Evolutionary conservation across 2,797 vertebrate species (phyloP).

Genomic region (Lagodon rhomboides): DNA sequence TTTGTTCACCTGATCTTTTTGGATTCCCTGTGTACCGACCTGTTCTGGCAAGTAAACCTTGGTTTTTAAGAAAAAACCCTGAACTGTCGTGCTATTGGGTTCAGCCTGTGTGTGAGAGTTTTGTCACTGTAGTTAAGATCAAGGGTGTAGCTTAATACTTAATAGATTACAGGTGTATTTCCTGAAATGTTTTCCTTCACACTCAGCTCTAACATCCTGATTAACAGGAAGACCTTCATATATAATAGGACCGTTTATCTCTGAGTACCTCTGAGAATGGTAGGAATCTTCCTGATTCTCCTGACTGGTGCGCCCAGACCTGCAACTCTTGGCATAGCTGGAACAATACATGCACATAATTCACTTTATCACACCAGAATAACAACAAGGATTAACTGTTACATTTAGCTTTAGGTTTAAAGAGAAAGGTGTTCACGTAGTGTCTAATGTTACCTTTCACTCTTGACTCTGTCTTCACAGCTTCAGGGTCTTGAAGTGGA

Average conservation of each 20-base stretch:
- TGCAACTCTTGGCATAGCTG: constrained; percentile 73
- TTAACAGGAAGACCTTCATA: neutral
- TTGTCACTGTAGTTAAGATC: no score
- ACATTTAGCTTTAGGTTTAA: neutral
- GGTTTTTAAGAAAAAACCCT: no score
- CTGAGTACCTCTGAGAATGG: constrained; percentile 60
- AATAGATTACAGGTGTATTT: no score
- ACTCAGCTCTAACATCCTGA: no score
- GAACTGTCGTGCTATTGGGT: no score
- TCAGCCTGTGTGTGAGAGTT: no score
- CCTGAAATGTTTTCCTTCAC: no score
- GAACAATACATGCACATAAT: neutral
- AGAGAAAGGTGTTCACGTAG: neutral
- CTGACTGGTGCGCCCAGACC: constrained; percentile 36
- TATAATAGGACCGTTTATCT: neutral
- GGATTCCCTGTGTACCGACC: no score
- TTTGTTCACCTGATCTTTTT: no score
- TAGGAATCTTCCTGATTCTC: constrained; percentile 41
- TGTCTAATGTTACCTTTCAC: constrained; percentile 52
- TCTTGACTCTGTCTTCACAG: constrained; percentile 50
- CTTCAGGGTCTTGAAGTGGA: constrained; percentile 47
- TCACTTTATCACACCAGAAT: neutral
- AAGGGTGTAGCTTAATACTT: no score
- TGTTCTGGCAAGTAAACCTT: no score
- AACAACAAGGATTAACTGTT: neutral